Base-by-base conservation (phyloP, 1,140 invertebrate genomes). In the Ceratina calcarata region DNA sequence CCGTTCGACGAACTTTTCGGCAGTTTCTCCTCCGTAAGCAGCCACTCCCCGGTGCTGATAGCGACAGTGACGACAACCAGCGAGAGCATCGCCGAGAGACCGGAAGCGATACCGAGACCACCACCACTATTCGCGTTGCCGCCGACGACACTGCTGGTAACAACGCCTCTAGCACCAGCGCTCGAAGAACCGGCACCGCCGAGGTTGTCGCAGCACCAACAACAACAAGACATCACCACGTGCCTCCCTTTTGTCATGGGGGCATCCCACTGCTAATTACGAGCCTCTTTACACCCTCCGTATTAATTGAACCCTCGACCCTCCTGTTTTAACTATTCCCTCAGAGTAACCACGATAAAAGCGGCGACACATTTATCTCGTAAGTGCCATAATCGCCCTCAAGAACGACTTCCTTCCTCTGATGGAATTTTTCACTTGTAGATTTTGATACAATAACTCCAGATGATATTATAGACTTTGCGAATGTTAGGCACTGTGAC, bases 21-120 rank as follows among this genome's bases (percentile, higher is more conserved):
- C 82, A 95, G 94, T 83, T 93, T 93, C 89, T 95, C 95, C 74
- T 94, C 93, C 32, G 94, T 94, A 51, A 94, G 89, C 3, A 95
- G 88, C 95, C 95, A 95, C 83, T 94, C 91, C 80, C 94, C 94
- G 22, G 94, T 95, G 18, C 92, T 91, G 67, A 95, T 93, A 55
- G 94, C 94, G 10, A 94, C 91, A 64, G 91, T 90, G 66, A 95
- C 93, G 69, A 94, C 93, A 37, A 93, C 86, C 53, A 94, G 87
- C n/a, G 94, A 94, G 22, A 94, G 86, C 60, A 94, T 89, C 6
- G 94, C 93, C n/a, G 93, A 92, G 51, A 94, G 76, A 57, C 87
- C 87, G 61, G 91, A 91, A 70, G 89, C 85, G 45, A 91, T 83
- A 64, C 88, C 87, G 6, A 92, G 86, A 72, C 90, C 86, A 65